Evolutionary conservation across 2,888 invertebrate genomes (phyloP).

Genomic region (Cinara cedri): DNA sequence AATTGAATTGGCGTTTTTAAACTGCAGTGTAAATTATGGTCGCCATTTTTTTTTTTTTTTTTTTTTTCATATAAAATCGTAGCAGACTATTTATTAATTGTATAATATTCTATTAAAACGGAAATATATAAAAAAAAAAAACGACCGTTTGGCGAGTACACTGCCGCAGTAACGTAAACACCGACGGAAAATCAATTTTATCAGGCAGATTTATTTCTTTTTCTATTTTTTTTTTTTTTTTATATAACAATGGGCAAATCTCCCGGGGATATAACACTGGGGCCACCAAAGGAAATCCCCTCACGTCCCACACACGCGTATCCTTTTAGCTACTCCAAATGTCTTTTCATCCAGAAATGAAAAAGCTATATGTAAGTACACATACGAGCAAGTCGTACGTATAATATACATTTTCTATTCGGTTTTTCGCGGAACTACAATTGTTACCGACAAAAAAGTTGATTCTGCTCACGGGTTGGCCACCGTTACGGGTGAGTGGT

Average conservation of each 20-base stretch:
- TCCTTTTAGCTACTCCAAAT: constrained; percentile 12
- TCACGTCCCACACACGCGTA: not conserved
- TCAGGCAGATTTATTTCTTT: constrained; percentile 44
- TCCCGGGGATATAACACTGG: constrained; percentile 27
- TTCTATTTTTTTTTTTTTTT: constrained; percentile 38
- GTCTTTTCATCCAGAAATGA: constrained; percentile 27
- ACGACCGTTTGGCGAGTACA: not conserved
- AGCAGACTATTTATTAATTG: not conserved
- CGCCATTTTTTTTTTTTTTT: too few relatives aligned
- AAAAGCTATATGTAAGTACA: not conserved
- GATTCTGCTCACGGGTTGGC: too few relatives aligned
- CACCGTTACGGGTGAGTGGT: too few relatives aligned
- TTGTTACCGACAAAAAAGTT: too few relatives aligned
- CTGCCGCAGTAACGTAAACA: not conserved
- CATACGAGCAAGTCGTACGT: too few relatives aligned
- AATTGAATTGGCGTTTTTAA: too few relatives aligned
- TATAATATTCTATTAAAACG: constrained; percentile 5
- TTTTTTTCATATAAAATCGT: too few relatives aligned
- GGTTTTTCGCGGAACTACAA: too few relatives aligned
- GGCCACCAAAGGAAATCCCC: constrained; percentile 26
- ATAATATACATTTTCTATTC: not conserved
- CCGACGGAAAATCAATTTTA: constrained; percentile 42
- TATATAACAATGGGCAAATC: constrained; percentile 42
- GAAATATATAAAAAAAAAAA: not conserved
- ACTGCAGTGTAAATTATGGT: too few relatives aligned